A percentile compares a stretch with the other conserved stretches of the same genome.
phyloP scores from a whole-genome alignment of 1,140 invertebrate species.

The Limonius californicus region DNA sequence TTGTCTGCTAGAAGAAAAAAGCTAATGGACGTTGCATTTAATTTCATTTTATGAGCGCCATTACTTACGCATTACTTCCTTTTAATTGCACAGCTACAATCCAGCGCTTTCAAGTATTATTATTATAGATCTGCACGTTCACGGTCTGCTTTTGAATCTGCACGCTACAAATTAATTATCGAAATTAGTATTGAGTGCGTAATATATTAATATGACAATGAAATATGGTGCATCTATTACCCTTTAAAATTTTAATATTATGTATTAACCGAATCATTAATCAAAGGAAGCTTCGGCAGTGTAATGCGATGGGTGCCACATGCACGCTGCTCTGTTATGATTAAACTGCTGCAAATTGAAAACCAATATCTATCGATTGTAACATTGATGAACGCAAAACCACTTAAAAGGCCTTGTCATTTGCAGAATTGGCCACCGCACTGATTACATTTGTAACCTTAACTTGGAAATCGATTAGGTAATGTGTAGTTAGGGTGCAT shows the following conservation, averaged over 20 bases:
- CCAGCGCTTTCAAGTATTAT: no score
- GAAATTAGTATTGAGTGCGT: background rate
- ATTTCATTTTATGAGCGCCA: no score
- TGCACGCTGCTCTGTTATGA: conserved; percentile 21
- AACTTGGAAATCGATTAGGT: background rate
- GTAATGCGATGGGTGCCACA: conserved; percentile 22
- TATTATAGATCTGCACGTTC: no score
- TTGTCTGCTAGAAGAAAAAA: no score
- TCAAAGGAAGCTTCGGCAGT: conserved; percentile 20
- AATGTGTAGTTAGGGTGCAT: no score
- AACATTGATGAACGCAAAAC: conserved; percentile 8
- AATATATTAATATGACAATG: conserved; percentile 17
- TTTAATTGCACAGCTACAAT: no score
- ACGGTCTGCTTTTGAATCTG: no score
- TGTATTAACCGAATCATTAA: conserved; percentile 24
- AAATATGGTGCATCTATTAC: conserved; percentile 20
- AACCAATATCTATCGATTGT: conserved; percentile 21
- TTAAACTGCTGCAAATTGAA: conserved; percentile 26
- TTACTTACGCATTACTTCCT: no score
- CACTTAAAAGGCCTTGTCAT: conserved; percentile 14
- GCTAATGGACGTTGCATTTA: no score
- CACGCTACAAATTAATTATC: background rate
- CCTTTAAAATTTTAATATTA: conserved; percentile 24
- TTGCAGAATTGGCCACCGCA: conserved; percentile 11
- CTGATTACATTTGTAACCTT: conserved; percentile 6